Percentiles rank a stretch among this genome's conserved stretches.
Evolutionary conservation across 2,888 invertebrate species (phyloP).

Genomic region (Idaea straminata): DNA sequence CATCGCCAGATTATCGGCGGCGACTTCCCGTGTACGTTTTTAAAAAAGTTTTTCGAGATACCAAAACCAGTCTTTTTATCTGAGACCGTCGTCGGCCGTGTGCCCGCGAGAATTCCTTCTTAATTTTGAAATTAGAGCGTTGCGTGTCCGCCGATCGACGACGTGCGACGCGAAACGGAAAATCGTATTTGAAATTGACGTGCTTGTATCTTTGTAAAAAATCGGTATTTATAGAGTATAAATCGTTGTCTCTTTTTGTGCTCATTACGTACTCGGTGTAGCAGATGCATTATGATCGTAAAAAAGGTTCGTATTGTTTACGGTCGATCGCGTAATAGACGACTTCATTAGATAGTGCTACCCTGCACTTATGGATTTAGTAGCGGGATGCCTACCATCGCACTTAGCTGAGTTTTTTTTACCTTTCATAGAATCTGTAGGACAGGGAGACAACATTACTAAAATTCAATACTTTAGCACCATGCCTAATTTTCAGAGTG

Average conservation of each 20-base stretch:
- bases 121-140: constrained; percentile 58
- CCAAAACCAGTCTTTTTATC: constrained; percentile 75
- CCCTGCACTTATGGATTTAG: not conserved
- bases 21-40: constrained; percentile 70
- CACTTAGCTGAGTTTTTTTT: too few species aligned
- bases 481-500: too few species aligned
- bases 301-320: constrained; percentile 18
- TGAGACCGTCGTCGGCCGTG: constrained; percentile 36
- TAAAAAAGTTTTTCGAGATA: constrained; percentile 63
- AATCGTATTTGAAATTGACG: constrained; percentile 27
- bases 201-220: constrained; percentile 25
- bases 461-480: too few species aligned
- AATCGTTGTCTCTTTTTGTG: constrained; percentile 38
- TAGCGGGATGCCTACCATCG: too few species aligned
- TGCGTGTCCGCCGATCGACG: constrained; percentile 39
- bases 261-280: constrained; percentile 39
- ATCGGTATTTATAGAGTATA: constrained; percentile 19
- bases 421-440: too few species aligned
- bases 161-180: constrained; percentile 29
- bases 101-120: constrained; percentile 55
- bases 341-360: constrained; percentile 11
- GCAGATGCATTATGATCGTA: constrained; percentile 16
- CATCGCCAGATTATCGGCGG: constrained; percentile 70
- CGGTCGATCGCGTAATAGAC: constrained; percentile 19
- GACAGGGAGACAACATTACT: too few species aligned